These are phyloP conservation scores for Aphaenogaster floridana DNA, from an alignment of 1,140 invertebrate species.

Conservation along the genomic window DNA sequence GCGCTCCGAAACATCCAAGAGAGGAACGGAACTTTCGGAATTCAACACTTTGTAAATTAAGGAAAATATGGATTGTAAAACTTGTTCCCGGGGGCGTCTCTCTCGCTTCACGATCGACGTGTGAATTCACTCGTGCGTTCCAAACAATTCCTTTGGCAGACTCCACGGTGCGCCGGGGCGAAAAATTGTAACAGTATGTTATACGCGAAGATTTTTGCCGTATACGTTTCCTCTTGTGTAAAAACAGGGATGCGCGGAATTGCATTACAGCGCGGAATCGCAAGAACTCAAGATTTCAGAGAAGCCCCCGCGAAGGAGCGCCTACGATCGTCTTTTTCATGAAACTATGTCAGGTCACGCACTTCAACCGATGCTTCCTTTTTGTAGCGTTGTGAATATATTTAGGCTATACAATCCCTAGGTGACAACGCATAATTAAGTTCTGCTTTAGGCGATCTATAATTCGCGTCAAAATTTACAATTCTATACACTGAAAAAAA, in stretches of 20 bases:
- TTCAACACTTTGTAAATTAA: constrained; percentile 8
- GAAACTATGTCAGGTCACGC: background rate
- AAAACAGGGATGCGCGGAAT: constrained; percentile 35
- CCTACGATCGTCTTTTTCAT: background rate
- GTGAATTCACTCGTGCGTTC: background rate
- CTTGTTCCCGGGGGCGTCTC: background rate
- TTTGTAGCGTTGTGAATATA: background rate
- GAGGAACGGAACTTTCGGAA: background rate
- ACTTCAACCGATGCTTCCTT: background rate
- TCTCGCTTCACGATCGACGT: background rate
- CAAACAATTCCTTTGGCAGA: constrained; percentile 9
- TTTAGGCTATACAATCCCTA: background rate
- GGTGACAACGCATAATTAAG: background rate
- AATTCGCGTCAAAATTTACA: background rate
- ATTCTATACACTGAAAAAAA: too few relatives aligned
- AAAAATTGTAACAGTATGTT: constrained; percentile 52
- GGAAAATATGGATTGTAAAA: background rate
- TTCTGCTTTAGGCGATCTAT: background rate
- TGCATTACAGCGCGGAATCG: constrained; percentile 49
- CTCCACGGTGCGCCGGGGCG: constrained; percentile 5
- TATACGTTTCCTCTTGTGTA: constrained; percentile 38
- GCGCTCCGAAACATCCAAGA: background rate
- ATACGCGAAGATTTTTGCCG: constrained; percentile 18
- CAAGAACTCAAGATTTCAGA: constrained; percentile 34
- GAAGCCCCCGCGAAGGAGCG: background rate